phyloP scores from a whole-genome alignment of 2,888 invertebrate genomes.

The Metellina segmentata region DNA sequence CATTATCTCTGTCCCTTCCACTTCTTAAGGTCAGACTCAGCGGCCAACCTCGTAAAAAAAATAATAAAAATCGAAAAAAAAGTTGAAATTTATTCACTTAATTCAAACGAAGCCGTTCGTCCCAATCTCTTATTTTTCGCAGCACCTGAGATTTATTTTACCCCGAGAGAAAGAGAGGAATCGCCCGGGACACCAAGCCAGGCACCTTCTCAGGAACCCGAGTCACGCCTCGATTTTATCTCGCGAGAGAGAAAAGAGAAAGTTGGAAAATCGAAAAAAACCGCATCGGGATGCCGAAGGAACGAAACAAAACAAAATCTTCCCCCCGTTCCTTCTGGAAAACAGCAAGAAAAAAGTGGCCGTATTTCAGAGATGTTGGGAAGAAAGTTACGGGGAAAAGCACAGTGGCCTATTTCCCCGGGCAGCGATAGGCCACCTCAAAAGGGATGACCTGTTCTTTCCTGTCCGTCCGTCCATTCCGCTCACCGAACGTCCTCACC shows the following conservation, averaged over 20 bases:
- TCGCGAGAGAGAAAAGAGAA: constrained; percentile 22
- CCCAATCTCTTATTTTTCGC: not conserved
- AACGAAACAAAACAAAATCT: constrained; percentile 42
- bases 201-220: constrained; percentile 28
- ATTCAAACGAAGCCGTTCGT: not conserved
- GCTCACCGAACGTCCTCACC: constrained; percentile 59
- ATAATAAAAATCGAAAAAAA: not conserved
- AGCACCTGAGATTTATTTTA: not conserved
- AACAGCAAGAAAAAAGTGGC: constrained; percentile 41
- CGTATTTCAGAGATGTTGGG: constrained; percentile 55
- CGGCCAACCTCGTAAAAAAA: not conserved
- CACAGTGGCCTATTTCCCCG: constrained; percentile 72
- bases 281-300: not conserved
- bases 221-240: constrained; percentile 59
- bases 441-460: constrained; percentile 71
- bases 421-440: constrained; percentile 68
- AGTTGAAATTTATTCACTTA: constrained; percentile 16
- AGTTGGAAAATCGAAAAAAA: constrained; percentile 14
- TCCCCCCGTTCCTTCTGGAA: constrained; percentile 7
- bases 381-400: constrained; percentile 57
- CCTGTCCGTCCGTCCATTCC: constrained; percentile 57
- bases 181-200: not conserved
- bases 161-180: not conserved
- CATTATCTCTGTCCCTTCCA: not conserved
- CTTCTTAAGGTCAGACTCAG: constrained; percentile 10